These are phyloP conservation scores for Cecidostiba fungosa DNA, from an alignment of 2,888 invertebrate genomes.

Conservation along the genomic window DNA sequence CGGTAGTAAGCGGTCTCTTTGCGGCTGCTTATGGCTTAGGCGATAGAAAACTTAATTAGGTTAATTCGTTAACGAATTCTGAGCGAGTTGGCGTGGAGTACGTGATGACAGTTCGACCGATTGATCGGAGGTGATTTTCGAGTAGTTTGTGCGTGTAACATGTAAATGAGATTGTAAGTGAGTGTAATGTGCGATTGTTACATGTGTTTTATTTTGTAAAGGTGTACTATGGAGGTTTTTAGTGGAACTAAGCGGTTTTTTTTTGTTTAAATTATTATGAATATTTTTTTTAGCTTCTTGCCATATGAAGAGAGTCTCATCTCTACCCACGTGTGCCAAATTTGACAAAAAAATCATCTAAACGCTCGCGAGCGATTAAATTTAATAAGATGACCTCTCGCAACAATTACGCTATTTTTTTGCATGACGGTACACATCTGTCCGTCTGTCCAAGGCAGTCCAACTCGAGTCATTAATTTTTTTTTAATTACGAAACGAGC, in stretches of 20 bases:
- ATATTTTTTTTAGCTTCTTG: too few species aligned
- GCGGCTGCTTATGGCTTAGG: not conserved
- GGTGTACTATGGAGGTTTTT: too few species aligned
- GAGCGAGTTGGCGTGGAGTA: not conserved
- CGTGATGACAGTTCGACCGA: conserved; percentile 3
- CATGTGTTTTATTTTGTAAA: too few species aligned
- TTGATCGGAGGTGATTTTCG: not conserved
- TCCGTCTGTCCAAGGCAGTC: not conserved
- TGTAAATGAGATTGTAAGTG: too few species aligned
- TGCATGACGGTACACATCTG: conserved; percentile 1
- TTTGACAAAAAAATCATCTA: not conserved
- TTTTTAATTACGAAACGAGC: conserved; percentile 42
- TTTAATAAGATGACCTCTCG: not conserved
- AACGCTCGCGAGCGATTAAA: conserved; percentile 26
- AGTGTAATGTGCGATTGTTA: too few species aligned
- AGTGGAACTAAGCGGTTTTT: too few species aligned
- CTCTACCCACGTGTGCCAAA: not conserved
- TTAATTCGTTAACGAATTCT: conserved; percentile 1
- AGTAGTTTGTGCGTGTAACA: too few species aligned
- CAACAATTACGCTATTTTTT: conserved; percentile 10
- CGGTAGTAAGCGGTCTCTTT: not conserved
- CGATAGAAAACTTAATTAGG: conserved; percentile 24
- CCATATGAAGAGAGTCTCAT: not conserved
- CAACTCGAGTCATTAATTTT: conserved; percentile 30
- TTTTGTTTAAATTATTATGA: too few species aligned